Evolutionary conservation across 2,888 invertebrate species (phyloP).

Genomic region (Ectobius pallidus): DNA sequence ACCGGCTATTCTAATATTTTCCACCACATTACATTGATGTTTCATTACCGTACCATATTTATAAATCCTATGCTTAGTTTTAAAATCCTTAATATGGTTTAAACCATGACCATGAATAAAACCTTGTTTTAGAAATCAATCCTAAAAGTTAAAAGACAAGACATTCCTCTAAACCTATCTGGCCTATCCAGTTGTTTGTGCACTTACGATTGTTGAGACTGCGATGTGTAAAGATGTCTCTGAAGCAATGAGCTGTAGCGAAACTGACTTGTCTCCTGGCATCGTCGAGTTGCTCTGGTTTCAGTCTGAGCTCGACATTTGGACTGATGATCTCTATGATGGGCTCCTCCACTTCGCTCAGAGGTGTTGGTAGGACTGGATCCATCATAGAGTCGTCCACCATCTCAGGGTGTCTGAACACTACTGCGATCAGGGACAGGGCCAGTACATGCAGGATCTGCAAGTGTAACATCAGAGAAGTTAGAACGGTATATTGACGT

Average conservation of each 20-base stretch:
- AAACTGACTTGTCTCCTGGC: constrained; percentile 29
- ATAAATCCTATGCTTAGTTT: no score
- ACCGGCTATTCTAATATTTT: no score
- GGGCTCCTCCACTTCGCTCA: constrained; percentile 68
- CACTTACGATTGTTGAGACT: constrained; percentile 66
- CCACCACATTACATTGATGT: no score
- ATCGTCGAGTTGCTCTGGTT: constrained; percentile 25
- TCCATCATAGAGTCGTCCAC: constrained; percentile 52
- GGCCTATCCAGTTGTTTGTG: no score
- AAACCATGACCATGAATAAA: no score
- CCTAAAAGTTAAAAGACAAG: no score
- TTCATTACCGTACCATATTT: no score
- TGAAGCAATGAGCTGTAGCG: constrained; percentile 31
- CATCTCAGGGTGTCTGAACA: constrained; percentile 75
- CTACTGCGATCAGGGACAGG: constrained; percentile 73
- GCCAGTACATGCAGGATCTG: constrained; percentile 79
- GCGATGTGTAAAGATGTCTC: constrained; percentile 61
- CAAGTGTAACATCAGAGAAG: constrained; percentile 44
- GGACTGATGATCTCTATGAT: constrained; percentile 34
- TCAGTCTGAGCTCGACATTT: constrained; percentile 33
- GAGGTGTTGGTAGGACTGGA: constrained; percentile 69
- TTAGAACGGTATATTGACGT: not conserved
- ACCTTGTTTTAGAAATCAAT: no score
- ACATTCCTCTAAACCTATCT: no score
- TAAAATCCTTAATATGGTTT: no score